Evolutionary conservation across 2,797 vertebrate species (phyloP).

Genomic region (Buceros bicornis): DNA sequence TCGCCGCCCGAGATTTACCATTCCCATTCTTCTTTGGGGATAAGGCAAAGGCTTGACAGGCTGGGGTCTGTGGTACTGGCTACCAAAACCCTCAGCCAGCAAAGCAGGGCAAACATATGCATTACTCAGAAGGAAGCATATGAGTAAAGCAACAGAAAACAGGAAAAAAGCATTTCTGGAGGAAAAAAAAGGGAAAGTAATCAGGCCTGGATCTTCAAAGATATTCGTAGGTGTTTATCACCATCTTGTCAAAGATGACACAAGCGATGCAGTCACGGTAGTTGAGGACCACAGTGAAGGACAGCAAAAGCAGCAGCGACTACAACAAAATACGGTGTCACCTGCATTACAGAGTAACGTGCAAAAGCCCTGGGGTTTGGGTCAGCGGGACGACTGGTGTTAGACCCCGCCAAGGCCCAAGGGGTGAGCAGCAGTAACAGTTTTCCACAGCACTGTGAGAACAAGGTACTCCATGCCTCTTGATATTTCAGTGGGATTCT

Average conservation of each 20-base stretch:
- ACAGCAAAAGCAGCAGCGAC: background rate
- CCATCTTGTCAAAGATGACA: background rate
- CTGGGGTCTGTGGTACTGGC: too few relatives aligned
- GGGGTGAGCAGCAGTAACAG: accelerated
- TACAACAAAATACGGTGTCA: accelerated
- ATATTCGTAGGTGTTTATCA: background rate
- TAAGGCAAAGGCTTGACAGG: background rate
- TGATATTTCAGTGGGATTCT: background rate
- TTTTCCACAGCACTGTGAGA: background rate
- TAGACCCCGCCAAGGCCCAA: background rate
- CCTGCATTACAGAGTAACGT: accelerated
- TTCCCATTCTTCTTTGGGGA: background rate
- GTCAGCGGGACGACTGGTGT: too few relatives aligned
- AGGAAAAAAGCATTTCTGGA: background rate
- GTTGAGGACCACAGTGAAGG: background rate
- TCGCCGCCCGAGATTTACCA: too few relatives aligned
- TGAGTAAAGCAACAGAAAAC: background rate
- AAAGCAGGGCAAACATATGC: background rate
- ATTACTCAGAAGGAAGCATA: background rate
- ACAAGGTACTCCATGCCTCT: background rate
- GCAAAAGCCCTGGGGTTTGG: background rate
- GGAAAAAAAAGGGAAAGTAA: background rate
- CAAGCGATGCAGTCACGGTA: background rate
- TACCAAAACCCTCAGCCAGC: background rate
- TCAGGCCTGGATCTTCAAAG: background rate